phyloP scores from a whole-genome alignment of 2,113 vertebrate genomes.

The Origma solitaria region DNA sequence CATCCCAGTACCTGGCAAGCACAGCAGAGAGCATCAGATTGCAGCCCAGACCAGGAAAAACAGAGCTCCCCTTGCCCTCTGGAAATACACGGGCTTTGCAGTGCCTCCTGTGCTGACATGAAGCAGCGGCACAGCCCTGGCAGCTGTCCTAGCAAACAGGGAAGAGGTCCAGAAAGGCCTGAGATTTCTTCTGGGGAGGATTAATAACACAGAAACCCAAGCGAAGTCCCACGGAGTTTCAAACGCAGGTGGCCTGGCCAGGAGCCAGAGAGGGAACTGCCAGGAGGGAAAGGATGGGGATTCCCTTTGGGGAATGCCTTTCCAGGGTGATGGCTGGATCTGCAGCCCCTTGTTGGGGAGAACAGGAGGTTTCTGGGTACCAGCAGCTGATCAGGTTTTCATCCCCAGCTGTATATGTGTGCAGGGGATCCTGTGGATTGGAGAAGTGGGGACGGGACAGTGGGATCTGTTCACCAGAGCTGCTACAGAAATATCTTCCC shows the following conservation, averaged over 20 bases:
- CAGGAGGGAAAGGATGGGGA: neutral
- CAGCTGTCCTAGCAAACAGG: constrained; percentile 37
- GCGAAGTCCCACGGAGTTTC: neutral
- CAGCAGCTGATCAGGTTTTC: neutral
- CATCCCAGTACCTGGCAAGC: neutral
- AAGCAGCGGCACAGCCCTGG: neutral
- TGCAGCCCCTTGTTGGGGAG: neutral
- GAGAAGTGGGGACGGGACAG: neutral
- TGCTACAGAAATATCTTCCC: neutral
- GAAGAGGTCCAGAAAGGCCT: constrained; percentile 50
- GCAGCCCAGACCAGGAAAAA: neutral
- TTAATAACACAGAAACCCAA: constrained; percentile 50
- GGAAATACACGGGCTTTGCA: neutral
- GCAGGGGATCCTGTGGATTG: neutral
- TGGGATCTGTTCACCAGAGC: neutral
- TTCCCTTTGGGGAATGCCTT: constrained; percentile 4
- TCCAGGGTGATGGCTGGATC: neutral
- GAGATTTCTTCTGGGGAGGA: constrained; percentile 45
- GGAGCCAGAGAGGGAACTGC: constrained; percentile 2
- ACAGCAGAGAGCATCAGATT: neutral
- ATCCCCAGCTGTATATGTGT: fast-evolving
- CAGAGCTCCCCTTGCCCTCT: neutral
- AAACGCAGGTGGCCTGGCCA: constrained; percentile 34
- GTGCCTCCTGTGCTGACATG: constrained; percentile 8
- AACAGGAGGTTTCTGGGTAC: neutral